Evolutionary conservation across 2,888 invertebrate species (phyloP).

Genomic region (Epinotia bilunana): DNA sequence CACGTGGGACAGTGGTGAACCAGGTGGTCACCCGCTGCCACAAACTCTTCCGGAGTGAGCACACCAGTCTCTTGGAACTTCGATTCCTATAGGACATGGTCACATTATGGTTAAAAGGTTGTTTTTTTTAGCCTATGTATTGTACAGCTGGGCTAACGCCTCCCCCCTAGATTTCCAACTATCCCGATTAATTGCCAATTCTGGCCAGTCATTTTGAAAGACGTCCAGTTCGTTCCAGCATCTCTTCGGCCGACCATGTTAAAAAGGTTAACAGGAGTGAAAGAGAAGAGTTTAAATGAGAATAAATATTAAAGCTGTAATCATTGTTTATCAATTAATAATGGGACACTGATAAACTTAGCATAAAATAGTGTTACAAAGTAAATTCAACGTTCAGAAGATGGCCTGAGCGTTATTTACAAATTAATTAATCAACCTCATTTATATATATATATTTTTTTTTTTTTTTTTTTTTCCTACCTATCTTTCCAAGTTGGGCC

Average conservation of each 20-base stretch:
- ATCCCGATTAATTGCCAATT: too few species aligned
- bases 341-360: background rate
- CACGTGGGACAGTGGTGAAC: constrained; percentile 99
- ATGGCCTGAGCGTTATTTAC: constrained; percentile 24
- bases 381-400: constrained; percentile 6
- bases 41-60: constrained; percentile 99
- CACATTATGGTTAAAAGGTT: background rate
- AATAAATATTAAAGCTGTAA: background rate
- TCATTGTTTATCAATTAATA: background rate
- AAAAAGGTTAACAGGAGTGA: too few species aligned
- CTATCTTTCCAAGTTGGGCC: too few species aligned
- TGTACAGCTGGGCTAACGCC: too few species aligned
- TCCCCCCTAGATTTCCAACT: too few species aligned
- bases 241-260: too few species aligned
- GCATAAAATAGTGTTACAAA: constrained; percentile 1
- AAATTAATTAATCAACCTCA: constrained; percentile 39
- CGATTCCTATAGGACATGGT: constrained; percentile 89
- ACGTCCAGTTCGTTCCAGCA: too few species aligned
- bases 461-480: too few species aligned
- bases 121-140: too few species aligned
- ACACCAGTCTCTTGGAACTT: constrained; percentile 99
- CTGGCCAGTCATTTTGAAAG: too few species aligned
- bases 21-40: constrained; percentile 98
- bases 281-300: too few species aligned
- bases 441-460: constrained; percentile 42